A percentile compares a stretch with the other conserved stretches of the same genome.
Conservation (phyloP, 2,797 vertebrate genomes). For the Spinus pinus region DNA sequence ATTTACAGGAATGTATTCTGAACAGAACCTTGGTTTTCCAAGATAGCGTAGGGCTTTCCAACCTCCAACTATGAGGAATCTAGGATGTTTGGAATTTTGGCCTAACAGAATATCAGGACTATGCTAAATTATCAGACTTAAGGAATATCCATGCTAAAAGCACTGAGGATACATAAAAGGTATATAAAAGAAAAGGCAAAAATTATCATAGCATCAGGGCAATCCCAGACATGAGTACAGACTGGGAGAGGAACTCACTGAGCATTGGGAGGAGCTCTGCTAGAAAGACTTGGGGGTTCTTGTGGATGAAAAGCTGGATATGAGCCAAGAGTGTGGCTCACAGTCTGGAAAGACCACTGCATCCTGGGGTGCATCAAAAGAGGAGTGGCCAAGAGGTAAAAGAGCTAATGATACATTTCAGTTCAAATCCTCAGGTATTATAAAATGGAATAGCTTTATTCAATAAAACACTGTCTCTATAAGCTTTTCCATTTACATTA, state of each 20-base stretch:
- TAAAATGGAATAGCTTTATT: not conserved
- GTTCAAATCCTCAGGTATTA: not conserved
- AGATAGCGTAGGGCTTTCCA: fast-evolving
- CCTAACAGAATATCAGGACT: not conserved
- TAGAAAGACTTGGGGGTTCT: not conserved
- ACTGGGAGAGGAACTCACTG: not conserved
- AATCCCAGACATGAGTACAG: not conserved
- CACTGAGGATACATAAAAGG: not conserved
- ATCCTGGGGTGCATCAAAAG: not conserved
- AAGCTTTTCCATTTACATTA: not conserved
- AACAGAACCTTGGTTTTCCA: not conserved
- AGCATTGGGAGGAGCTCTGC: not conserved
- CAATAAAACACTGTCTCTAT: not conserved
- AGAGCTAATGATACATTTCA: not conserved
- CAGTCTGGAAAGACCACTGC: not conserved
- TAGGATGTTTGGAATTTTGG: not conserved
- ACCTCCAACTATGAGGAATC: fast-evolving
- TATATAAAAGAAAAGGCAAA: not conserved
- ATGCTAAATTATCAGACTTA: not conserved
- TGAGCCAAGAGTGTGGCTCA: not conserved
- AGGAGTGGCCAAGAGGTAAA: not conserved
- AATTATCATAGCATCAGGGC: not conserved
- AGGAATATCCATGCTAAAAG: not conserved
- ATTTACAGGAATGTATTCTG: not conserved
- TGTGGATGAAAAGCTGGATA: fast-evolving